Percentiles rank a stretch among this genome's conserved stretches.
Conservation (phyloP, 2,113 vertebrate genomes). For the Tapirus terrestris region DNA sequence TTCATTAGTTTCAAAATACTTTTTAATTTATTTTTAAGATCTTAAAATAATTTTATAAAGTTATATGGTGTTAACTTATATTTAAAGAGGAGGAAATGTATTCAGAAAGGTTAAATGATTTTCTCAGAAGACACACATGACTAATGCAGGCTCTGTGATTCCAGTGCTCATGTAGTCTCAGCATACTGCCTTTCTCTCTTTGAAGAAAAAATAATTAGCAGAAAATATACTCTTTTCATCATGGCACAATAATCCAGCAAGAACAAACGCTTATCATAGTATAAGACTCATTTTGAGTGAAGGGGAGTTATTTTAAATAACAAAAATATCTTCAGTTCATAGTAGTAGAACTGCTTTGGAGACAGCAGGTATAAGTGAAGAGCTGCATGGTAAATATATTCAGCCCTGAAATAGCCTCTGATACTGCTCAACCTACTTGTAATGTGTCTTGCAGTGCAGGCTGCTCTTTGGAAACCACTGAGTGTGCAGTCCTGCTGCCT, state of each 20-base stretch:
- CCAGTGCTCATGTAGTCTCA: not conserved
- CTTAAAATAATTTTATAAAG: not conserved
- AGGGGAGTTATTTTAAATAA: not conserved
- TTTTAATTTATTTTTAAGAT: not conserved
- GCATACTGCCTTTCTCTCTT: not conserved
- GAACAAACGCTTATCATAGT: not conserved
- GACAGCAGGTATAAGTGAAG: constrained; percentile 47
- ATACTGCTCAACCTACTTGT: constrained; percentile 24
- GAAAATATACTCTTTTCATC: not conserved
- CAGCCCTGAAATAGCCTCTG: constrained; percentile 63
- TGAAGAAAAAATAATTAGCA: not conserved
- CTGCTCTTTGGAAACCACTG: constrained; percentile 47
- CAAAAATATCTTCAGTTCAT: not conserved
- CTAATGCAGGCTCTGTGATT: not conserved
- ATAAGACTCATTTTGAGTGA: not conserved
- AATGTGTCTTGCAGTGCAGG: constrained; percentile 6
- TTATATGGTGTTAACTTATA: not conserved
- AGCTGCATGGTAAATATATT: constrained; percentile 35
- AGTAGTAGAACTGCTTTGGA: not conserved
- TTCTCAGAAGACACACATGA: not conserved
- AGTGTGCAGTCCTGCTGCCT: constrained; percentile 53
- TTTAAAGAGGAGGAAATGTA: not conserved
- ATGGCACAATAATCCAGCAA: not conserved
- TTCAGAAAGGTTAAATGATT: not conserved
- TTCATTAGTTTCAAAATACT: not conserved